A percentile compares a stretch with the other conserved stretches of the same genome.
phyloP scores from a whole-genome alignment of 2,113 vertebrate species.

The Emydura subglobosa region DNA sequence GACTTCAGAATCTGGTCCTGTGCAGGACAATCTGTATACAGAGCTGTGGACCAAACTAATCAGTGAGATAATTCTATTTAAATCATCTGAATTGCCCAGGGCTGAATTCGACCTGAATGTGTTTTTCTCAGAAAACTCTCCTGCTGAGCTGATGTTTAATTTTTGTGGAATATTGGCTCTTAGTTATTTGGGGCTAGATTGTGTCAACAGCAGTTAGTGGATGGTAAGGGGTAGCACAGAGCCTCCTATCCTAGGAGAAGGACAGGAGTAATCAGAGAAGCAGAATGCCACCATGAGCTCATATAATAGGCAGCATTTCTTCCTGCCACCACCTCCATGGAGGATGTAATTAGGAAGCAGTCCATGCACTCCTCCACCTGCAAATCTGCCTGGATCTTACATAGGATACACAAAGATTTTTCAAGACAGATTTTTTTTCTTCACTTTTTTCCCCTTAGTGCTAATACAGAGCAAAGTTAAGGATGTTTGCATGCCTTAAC shows the following conservation, averaged over 20 bases:
- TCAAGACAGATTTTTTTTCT: not conserved
- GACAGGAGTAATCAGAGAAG: not conserved
- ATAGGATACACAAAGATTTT: not conserved
- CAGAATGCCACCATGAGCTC: not conserved
- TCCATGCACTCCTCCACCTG: not conserved
- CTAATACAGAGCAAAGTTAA: not conserved
- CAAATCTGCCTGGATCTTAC: not conserved
- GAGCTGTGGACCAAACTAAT: not conserved
- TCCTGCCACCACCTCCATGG: not conserved
- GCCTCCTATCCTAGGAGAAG: not conserved
- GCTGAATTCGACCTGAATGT: not conserved
- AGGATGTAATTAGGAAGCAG: not conserved
- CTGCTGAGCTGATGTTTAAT: fast-evolving
- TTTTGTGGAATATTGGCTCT: not conserved
- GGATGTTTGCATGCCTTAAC: not conserved
- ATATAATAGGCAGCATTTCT: not conserved
- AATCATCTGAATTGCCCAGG: not conserved
- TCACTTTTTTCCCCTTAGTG: not conserved
- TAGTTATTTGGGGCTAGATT: not conserved
- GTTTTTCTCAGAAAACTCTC: not conserved
- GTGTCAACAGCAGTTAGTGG: not conserved
- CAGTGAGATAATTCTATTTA: not conserved
- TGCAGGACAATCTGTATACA: not conserved
- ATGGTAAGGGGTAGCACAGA: not conserved
- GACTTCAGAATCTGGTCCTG: not conserved